A percentile compares a stretch with the other conserved stretches of the same genome.
phyloP scores from a whole-genome alignment of 2,888 invertebrate species.

The Drosophila histrio region DNA sequence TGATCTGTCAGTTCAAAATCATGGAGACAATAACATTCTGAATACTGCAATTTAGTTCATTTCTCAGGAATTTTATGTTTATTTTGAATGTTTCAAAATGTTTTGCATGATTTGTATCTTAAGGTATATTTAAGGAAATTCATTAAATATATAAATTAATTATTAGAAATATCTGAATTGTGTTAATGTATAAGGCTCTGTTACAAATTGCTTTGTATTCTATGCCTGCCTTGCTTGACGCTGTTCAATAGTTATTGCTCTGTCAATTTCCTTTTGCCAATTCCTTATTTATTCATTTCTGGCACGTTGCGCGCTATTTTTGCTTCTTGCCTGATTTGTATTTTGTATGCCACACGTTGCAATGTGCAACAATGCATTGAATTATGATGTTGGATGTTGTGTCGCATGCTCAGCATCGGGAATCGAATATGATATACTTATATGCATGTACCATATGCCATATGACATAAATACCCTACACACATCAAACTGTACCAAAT shows the following conservation, averaged over 20 bases:
- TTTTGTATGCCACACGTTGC: slow-evolving; percentile 64
- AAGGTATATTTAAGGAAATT: slow-evolving; percentile 48
- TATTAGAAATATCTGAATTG: slow-evolving; percentile 5
- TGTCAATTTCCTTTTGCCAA: slow-evolving; percentile 21
- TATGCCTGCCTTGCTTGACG: slow-evolving; percentile 31
- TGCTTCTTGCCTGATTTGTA: slow-evolving; percentile 42
- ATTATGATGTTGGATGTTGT: slow-evolving; percentile 43
- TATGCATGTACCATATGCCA: slow-evolving; percentile 21
- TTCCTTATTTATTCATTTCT: slow-evolving; percentile 42
- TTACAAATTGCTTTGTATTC: slow-evolving; percentile 8
- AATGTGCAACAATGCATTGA: slow-evolving; percentile 47
- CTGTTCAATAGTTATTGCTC: slow-evolving; percentile 26
- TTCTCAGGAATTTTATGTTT: no score
- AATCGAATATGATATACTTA: slow-evolving; percentile 36
- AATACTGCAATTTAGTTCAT: no score
- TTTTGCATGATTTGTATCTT: slow-evolving; percentile 20
- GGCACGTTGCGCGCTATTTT: slow-evolving; percentile 49
- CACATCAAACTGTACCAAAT: slow-evolving; percentile 16
- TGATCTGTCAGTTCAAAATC: no score
- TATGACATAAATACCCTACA: slow-evolving; percentile 42
- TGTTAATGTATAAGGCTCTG: slow-evolving; percentile 20
- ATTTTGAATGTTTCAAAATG: neutral
- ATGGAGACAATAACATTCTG: no score
- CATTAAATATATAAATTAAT: neutral
- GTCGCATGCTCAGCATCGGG: slow-evolving; percentile 52